These are phyloP conservation scores for Anarsia innoxiella DNA, from an alignment of 2,888 invertebrate genomes.

Conservation along the genomic window DNA sequence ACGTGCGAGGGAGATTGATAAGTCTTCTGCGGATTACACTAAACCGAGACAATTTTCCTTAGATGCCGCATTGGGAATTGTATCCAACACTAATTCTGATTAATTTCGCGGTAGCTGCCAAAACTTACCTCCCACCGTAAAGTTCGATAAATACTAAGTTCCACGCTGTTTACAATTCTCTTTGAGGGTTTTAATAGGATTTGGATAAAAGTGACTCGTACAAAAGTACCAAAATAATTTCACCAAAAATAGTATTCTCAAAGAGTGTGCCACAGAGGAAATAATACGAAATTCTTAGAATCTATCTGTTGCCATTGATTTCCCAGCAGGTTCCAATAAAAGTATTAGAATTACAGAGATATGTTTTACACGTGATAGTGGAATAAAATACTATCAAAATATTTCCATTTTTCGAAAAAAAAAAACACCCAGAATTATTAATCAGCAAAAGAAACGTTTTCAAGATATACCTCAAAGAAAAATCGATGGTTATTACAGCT, in stretches of 20 bases:
- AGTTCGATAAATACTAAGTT: neutral
- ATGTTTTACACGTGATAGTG: too few relatives aligned
- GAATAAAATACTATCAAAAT: too few relatives aligned
- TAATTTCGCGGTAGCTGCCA: conserved; percentile 10
- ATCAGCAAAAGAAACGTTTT: too few relatives aligned
- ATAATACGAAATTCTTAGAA: conserved; percentile 26
- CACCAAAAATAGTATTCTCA: conserved; percentile 3
- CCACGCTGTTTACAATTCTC: neutral
- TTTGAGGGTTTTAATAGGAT: too few relatives aligned
- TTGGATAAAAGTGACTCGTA: neutral
- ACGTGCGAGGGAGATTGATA: conserved; percentile 4
- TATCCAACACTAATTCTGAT: conserved; percentile 12
- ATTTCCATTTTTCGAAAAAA: too few relatives aligned
- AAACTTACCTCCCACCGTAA: conserved; percentile 5
- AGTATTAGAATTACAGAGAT: too few relatives aligned
- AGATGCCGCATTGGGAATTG: conserved; percentile 12
- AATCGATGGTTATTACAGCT: too few relatives aligned
- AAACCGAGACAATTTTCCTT: conserved; percentile 11
- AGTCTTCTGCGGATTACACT: conserved; percentile 6
- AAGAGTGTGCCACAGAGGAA: conserved; percentile 1
- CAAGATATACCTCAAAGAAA: too few relatives aligned
- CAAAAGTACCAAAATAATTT: neutral
- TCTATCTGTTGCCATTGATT: conserved; percentile 31
- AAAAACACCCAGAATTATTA: too few relatives aligned
- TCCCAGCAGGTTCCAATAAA: conserved; percentile 27